Base-by-base conservation (phyloP, 2,888 invertebrate genomes). In the Venustoraphidia nigricollis region DNA sequence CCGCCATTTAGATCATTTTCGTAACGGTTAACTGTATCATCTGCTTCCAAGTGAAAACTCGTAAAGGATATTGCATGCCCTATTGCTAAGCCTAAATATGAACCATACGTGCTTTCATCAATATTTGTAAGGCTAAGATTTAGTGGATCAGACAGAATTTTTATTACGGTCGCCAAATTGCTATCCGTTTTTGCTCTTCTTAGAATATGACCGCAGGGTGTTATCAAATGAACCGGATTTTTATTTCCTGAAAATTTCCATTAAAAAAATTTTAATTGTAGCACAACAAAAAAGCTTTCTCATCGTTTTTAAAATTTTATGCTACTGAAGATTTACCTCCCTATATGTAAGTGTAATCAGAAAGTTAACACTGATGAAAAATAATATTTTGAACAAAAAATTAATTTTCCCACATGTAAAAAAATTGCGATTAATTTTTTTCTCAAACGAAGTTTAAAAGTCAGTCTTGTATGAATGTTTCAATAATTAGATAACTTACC, bases 81-180 rank as follows among this genome's bases (percentile, higher is more conserved):
- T 36, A 47, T 47, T 10, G 47, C 47, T 37, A 17, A 37, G 8
- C 47, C 43, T 34, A 47, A 47, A 42, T 34, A 43, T 34, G 34
- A 40, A 35, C 46, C 46, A 17, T 46, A 44, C n/a, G 45, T 37
- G n/a, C 27, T 37, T n/a, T 45, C 17, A 13, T 37, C 34, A 6
- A 27, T 27, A 27, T 27, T 27, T 27, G 27, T 27, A 38, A 42
- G 8, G 6, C 40, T 27, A n/a, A 34, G 27, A 42, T 42, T 58
- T 43, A 67, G 64, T 3, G 80, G 79, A n/a, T 76, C 76, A 0
- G 74, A 71, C 45, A 81, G 68, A 13, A 82, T 73, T 10, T 76
- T 70, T 1, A 81, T 72, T 11, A 82, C 58, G 1, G 81, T 66
- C 0, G 77, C 77, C 35, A 83, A 61, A 8, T 79, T 79, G 8